A percentile compares a stretch with the other conserved stretches of the same genome.
Conservation (phyloP, 2,113 vertebrate genomes). For the Oryzias melastigma region DNA sequence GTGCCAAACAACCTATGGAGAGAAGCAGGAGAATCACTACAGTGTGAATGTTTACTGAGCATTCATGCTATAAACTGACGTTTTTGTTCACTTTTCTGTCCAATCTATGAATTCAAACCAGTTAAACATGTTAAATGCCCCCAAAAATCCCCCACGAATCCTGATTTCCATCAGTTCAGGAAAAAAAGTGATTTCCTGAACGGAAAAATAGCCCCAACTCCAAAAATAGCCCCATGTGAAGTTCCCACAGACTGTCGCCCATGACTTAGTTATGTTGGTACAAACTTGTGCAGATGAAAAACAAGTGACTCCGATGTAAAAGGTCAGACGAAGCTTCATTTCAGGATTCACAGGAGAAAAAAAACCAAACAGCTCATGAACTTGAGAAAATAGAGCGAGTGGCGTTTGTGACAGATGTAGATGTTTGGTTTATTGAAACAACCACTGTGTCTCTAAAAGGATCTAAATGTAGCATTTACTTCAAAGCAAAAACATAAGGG, state of each 20-base stretch:
- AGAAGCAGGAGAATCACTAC: too few species aligned
- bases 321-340: conserved; percentile 47
- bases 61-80: not conserved
- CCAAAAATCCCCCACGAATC: conserved; percentile 20
- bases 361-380: too few species aligned
- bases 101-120: conserved; percentile 12
- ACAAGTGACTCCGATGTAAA: not conserved
- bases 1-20: too few species aligned
- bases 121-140: conserved; percentile 3
- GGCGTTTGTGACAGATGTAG: too few species aligned
- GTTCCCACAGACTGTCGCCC: conserved; percentile 11
- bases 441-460: too few species aligned
- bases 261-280: conserved; percentile 3
- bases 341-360: too few species aligned
- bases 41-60: too few species aligned
- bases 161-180: conserved; percentile 33
- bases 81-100: not conserved
- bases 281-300: not conserved
- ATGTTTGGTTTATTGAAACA: too few species aligned
- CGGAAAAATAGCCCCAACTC: conserved; percentile 17
- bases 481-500: too few species aligned
- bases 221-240: conserved; percentile 63
- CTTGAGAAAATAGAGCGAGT: too few species aligned
- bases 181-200: conserved; percentile 38
- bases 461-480: too few species aligned